Evolutionary conservation across 2,797 vertebrate genomes (phyloP).

Genomic region (Fratercula arctica): DNA sequence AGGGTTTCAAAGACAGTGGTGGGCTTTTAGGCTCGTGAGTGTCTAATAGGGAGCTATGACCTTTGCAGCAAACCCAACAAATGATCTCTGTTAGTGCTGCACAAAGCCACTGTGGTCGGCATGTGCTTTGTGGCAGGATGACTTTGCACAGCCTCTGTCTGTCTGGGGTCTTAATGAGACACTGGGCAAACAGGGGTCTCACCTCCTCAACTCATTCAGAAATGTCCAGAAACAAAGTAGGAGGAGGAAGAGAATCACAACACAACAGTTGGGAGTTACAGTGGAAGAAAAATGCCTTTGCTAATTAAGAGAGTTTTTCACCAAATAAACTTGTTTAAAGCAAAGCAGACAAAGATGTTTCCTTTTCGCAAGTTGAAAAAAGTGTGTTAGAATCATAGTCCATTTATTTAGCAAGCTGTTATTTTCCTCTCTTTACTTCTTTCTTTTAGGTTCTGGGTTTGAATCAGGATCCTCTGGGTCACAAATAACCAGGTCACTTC

Average conservation of each 20-base stretch:
- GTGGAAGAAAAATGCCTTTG: neutral
- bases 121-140: neutral
- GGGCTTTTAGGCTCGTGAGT: neutral
- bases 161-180: neutral
- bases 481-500: neutral
- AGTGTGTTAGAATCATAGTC: neutral
- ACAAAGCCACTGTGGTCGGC: accelerated
- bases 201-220: neutral
- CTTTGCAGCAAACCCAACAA: neutral
- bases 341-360: neutral
- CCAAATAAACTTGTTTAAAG: neutral
- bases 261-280: neutral
- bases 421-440: neutral
- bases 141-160: neutral
- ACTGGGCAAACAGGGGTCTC: neutral
- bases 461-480: neutral
- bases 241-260: neutral
- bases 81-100: neutral
- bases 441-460: neutral
- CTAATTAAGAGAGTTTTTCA: neutral
- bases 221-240: neutral
- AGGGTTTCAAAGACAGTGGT: neutral
- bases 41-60: neutral
- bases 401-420: neutral
- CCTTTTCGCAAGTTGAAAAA: neutral